Percentiles rank a stretch among this genome's conserved stretches.
These are phyloP conservation scores for Didymodactylos carnosus DNA, from an alignment of 2,888 invertebrate genomes.

Conservation along the genomic window DNA sequence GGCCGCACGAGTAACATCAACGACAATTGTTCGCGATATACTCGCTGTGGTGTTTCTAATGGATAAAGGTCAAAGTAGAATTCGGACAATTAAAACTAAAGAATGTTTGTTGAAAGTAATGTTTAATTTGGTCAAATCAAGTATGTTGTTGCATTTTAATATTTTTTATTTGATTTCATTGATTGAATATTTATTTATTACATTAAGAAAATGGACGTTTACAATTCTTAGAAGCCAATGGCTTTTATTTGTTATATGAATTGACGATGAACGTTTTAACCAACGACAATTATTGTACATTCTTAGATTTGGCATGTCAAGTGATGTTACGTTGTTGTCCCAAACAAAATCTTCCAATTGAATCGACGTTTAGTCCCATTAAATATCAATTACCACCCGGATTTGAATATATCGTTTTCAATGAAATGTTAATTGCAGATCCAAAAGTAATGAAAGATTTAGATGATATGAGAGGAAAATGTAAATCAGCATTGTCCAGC, in stretches of 20 bases:
- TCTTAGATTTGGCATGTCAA: background rate
- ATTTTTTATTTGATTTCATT: background rate
- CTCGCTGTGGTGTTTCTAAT: background rate
- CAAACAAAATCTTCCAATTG: background rate
- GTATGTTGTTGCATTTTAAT: background rate
- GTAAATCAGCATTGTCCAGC: background rate
- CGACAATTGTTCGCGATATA: background rate
- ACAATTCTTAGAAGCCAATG: background rate
- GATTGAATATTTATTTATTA: background rate
- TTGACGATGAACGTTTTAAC: background rate
- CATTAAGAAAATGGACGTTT: background rate
- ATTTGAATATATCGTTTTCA: background rate
- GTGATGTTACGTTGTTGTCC: background rate
- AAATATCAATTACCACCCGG: background rate
- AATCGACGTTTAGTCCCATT: background rate
- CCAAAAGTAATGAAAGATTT: background rate
- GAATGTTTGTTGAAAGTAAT: background rate
- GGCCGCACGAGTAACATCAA: background rate
- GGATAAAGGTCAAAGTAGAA: background rate
- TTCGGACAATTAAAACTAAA: background rate
- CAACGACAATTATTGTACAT: background rate
- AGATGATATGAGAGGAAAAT: background rate
- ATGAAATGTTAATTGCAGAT: background rate
- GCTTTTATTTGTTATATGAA: background rate
- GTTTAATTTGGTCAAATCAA: background rate